Evolutionary conservation across 2,888 invertebrate genomes (phyloP).

Genomic region (Noctua janthina): DNA sequence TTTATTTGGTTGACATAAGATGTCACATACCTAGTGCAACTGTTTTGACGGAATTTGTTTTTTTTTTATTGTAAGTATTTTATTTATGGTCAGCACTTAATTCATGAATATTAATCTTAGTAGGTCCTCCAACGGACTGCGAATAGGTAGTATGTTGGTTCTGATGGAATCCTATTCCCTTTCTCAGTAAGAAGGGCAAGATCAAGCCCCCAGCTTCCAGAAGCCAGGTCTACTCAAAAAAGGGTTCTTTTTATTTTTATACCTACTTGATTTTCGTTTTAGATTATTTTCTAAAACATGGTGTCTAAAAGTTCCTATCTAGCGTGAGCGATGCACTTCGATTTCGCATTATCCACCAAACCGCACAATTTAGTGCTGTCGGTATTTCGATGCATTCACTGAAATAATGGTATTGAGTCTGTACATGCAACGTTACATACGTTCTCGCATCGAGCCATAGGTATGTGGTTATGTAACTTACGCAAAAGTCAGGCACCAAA

Average conservation of each 20-base stretch:
- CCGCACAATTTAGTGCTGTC: constrained; percentile 37
- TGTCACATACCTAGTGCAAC: constrained; percentile 42
- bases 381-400: constrained; percentile 60
- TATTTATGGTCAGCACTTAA: constrained; percentile 36
- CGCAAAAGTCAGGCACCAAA: not conserved
- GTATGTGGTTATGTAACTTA: constrained; percentile 41
- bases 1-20: constrained; percentile 55
- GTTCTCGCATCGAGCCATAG: constrained; percentile 13
- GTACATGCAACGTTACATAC: constrained; percentile 69
- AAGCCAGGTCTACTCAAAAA: not conserved
- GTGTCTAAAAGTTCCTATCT: constrained; percentile 8
- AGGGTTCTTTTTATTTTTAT: too few relatives aligned
- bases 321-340: constrained; percentile 46
- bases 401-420: constrained; percentile 69
- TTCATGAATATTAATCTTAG: not conserved
- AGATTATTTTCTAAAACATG: not conserved
- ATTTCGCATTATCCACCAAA: constrained; percentile 35
- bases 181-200: not conserved
- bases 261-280: not conserved
- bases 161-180: not conserved
- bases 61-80: constrained; percentile 6
- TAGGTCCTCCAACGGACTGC: not conserved
- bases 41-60: constrained; percentile 45
- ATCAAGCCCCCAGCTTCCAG: not conserved
- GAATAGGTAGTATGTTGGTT: not conserved